Conservation (phyloP, 2,888 invertebrate species). For the Drosophila colorata region DNA sequence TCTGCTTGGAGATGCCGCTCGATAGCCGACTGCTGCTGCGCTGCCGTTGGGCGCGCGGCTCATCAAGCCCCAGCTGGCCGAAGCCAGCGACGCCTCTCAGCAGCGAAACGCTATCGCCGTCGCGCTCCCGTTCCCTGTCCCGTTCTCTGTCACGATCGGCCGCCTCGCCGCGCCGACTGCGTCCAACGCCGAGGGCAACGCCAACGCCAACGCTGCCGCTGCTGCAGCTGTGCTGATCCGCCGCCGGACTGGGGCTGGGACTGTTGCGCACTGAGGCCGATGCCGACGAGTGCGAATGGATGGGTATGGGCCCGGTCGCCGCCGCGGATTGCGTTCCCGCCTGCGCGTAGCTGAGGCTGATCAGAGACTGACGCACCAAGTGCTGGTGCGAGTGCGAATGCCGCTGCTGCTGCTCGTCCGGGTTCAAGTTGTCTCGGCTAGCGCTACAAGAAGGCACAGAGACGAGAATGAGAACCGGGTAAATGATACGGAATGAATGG, state of each 20-base stretch:
- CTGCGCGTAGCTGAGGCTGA: constrained; percentile 84
- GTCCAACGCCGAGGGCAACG: constrained; percentile 44
- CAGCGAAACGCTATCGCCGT: constrained; percentile 73
- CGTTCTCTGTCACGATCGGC: constrained; percentile 41
- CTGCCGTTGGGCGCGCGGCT: constrained; percentile 68
- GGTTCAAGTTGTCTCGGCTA: constrained; percentile 84
- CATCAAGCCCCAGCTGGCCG: constrained; percentile 65
- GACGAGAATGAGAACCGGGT: constrained; percentile 65
- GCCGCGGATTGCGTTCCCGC: constrained; percentile 45
- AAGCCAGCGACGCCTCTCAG: constrained; percentile 64
- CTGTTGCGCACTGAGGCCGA: constrained; percentile 50
- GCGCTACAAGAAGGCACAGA: constrained; percentile 78
- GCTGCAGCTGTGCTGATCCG: constrained; percentile 52
- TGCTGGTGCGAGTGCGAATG: constrained; percentile 83
- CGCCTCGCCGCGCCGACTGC: constrained; percentile 43
- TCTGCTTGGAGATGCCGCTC: constrained; percentile 81
- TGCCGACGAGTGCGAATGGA: constrained; percentile 48
- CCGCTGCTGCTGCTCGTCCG: constrained; percentile 76
- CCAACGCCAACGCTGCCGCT: constrained; percentile 60
- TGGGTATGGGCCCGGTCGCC: constrained; percentile 49
- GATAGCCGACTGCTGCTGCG: constrained; percentile 75
- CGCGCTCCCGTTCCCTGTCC: constrained; percentile 23
- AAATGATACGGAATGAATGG: constrained; percentile 41
- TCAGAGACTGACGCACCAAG: constrained; percentile 85
- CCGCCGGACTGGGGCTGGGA: constrained; percentile 59